phyloP scores from a whole-genome alignment of 2,797 vertebrate genomes.

The Siniperca scherzeri region DNA sequence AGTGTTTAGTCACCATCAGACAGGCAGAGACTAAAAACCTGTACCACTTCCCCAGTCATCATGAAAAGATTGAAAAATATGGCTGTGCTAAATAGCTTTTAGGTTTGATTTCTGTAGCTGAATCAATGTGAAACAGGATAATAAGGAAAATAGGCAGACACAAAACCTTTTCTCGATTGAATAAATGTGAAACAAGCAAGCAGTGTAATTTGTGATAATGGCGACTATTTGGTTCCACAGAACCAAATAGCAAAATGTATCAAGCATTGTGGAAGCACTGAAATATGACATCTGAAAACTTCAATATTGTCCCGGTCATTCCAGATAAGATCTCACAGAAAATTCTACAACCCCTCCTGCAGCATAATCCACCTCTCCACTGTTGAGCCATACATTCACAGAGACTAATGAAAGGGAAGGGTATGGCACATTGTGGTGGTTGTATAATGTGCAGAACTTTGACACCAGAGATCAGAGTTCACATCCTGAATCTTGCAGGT shows the following conservation, averaged over 20 bases:
- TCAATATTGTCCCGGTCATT: too few relatives aligned
- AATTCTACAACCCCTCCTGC: not conserved
- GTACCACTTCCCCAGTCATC: not conserved
- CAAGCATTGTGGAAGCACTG: not conserved
- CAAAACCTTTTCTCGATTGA: not conserved
- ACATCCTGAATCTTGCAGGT: too few relatives aligned
- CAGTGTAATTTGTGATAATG: not conserved
- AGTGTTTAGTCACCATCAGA: not conserved
- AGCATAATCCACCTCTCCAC: not conserved
- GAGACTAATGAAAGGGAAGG: not conserved
- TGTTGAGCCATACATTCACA: not conserved
- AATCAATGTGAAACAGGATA: not conserved
- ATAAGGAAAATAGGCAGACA: not conserved
- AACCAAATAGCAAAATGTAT: constrained; percentile 7
- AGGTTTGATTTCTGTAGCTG: not conserved
- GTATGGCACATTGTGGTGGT: too few relatives aligned
- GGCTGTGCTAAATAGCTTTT: not conserved
- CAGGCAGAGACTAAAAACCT: not conserved
- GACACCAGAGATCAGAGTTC: too few relatives aligned
- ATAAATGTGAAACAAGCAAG: constrained; percentile 12
- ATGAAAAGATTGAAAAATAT: not conserved
- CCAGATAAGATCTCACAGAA: not conserved
- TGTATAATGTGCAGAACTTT: too few relatives aligned
- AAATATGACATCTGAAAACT: not conserved
- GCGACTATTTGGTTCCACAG: constrained; percentile 3